A percentile compares a stretch with the other conserved stretches of the same genome.
Evolutionary conservation across 2,888 invertebrate genomes (phyloP).

Genomic region (Epistrophe grossulariae): DNA sequence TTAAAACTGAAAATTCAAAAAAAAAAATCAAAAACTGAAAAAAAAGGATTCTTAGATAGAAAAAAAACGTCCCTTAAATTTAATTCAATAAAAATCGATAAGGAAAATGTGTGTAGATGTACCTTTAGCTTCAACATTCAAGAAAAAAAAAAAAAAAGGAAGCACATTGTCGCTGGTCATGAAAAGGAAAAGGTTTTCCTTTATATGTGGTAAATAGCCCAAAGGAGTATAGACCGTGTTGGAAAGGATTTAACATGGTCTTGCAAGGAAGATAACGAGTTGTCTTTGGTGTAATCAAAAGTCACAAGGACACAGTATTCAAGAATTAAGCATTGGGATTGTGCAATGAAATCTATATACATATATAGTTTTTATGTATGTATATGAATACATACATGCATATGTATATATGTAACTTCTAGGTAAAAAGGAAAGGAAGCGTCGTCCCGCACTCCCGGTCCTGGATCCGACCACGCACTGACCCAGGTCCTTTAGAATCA

Average conservation of each 20-base stretch:
- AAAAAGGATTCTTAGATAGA: slow-evolving; percentile 51
- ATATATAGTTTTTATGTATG: not conserved
- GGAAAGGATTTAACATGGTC: slow-evolving; percentile 73
- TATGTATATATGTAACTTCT: too few relatives aligned
- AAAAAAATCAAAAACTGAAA: not conserved
- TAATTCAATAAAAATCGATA: slow-evolving; percentile 74
- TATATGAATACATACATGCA: not conserved
- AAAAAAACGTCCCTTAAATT: slow-evolving; percentile 61
- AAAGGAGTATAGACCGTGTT: slow-evolving; percentile 52
- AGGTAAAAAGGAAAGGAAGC: slow-evolving; percentile 35
- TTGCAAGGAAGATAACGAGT: slow-evolving; percentile 73
- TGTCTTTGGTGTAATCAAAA: slow-evolving; percentile 74
- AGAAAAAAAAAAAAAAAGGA: slow-evolving; percentile 16
- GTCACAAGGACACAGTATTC: slow-evolving; percentile 73
- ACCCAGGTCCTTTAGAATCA: slow-evolving; percentile 42
- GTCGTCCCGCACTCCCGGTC: slow-evolving; percentile 3
- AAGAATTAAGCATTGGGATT: slow-evolving; percentile 67
- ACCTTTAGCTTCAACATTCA: slow-evolving; percentile 23
- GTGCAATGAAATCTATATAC: slow-evolving; percentile 41
- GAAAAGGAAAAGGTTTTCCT: slow-evolving; percentile 46
- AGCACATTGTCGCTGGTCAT: slow-evolving; percentile 56
- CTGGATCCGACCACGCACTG: slow-evolving; percentile 26
- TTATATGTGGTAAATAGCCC: slow-evolving; percentile 54
- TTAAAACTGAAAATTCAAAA: slow-evolving; percentile 66
- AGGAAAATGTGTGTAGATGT: slow-evolving; percentile 48